phyloP scores from a whole-genome alignment of 2,113 vertebrate genomes.

The Thunnus maccoyii region DNA sequence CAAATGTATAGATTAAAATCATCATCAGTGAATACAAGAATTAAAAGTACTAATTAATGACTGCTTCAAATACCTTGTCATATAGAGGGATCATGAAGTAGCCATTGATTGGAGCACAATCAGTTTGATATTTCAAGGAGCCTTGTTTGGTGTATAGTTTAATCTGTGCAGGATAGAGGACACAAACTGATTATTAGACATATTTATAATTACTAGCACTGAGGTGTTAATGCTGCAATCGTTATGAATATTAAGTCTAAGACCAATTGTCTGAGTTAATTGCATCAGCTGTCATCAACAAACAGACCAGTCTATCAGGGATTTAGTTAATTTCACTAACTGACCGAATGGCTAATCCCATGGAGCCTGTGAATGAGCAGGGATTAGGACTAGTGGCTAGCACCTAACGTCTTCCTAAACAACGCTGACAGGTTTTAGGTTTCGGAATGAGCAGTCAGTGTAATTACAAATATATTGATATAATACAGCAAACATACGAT shows the following conservation, averaged over 20 bases:
- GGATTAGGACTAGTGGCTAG: constrained; percentile 50
- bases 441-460: background rate
- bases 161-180: constrained; percentile 84
- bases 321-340: constrained; percentile 29
- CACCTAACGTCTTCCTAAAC: constrained; percentile 5
- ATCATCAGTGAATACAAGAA: background rate
- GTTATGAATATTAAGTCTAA: background rate
- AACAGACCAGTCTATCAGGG: background rate
- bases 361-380: constrained; percentile 43
- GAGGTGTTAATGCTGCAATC: background rate
- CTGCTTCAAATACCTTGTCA: constrained; percentile 90
- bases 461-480: background rate
- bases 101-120: constrained; percentile 98
- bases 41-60: accelerated
- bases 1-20: background rate
- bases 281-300: constrained; percentile 1
- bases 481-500: background rate
- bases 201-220: background rate
- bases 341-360: constrained; percentile 56
- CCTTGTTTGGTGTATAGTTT: constrained; percentile 99
- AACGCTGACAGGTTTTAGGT: constrained; percentile 4
- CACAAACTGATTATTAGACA: background rate
- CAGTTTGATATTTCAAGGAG: constrained; percentile 97
- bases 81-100: constrained; percentile 99
- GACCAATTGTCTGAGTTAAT: background rate